Evolutionary conservation across 2,113 vertebrate genomes (phyloP).

Genomic region (Oreochromis spilurus): DNA sequence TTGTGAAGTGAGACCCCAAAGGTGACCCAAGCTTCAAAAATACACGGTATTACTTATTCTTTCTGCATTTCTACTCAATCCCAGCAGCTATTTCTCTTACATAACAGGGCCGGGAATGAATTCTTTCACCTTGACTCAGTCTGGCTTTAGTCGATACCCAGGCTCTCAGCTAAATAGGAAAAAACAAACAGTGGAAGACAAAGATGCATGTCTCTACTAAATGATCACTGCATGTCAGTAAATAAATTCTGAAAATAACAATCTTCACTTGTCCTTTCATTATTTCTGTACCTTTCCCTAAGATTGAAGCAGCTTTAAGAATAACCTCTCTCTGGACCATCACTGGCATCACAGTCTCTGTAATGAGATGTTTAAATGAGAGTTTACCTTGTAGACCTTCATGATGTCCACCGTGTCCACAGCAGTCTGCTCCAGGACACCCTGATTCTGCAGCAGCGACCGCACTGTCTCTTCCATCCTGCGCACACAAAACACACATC

Average conservation of each 20-base stretch:
- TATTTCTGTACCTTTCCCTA: neutral
- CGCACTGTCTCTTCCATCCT: constrained; percentile 94
- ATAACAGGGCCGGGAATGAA: neutral
- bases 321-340: neutral
- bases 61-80: constrained; percentile 1
- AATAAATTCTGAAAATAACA: neutral
- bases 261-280: neutral
- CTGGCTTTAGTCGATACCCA: neutral
- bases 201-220: neutral
- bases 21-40: neutral
- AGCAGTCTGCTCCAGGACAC: constrained; percentile 75
- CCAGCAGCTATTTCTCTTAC: constrained; percentile 15
- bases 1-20: neutral
- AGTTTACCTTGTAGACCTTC: constrained; percentile 81
- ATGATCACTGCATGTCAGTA: neutral
- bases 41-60: neutral
- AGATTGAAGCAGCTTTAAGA: neutral
- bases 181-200: neutral
- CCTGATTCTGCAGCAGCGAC: constrained; percentile 83
- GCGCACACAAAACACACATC: neutral
- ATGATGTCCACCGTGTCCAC: constrained; percentile 81
- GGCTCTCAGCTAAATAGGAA: neutral
- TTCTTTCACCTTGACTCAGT: neutral
- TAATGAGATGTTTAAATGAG: neutral
- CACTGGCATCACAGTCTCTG: neutral